These are phyloP conservation scores for Drosophila insularis DNA, from an alignment of 1,140 invertebrate species.

Conservation along the genomic window DNA sequence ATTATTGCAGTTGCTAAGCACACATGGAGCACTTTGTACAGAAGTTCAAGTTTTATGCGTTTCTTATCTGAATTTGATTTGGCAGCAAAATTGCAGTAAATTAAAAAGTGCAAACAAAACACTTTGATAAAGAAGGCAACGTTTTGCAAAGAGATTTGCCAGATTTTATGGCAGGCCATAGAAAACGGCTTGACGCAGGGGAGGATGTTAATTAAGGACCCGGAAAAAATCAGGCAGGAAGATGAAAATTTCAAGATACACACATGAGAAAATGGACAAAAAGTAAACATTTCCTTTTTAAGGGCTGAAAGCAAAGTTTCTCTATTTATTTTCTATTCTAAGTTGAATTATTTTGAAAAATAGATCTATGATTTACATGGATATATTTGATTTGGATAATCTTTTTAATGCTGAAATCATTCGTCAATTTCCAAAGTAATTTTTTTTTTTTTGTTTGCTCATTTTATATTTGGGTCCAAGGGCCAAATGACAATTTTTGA, in stretches of 20 bases:
- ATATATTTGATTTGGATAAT: no score
- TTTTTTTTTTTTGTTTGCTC: neutral
- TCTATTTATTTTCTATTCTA: no score
- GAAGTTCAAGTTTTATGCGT: conserved; percentile 62
- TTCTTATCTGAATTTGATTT: conserved; percentile 74
- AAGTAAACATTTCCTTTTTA: no score
- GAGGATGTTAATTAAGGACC: conserved; percentile 26
- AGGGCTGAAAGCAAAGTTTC: no score
- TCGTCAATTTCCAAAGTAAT: neutral
- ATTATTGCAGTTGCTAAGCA: conserved; percentile 68
- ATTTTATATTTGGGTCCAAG: neutral
- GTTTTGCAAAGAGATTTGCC: conserved; percentile 14
- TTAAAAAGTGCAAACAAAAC: conserved; percentile 80
- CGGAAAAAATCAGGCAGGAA: neutral
- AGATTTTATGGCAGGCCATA: conserved; percentile 48
- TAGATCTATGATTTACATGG: no score
- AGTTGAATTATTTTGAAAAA: no score
- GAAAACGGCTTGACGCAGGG: conserved; percentile 13
- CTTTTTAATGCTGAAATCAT: neutral
- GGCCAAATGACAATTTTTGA: conserved; percentile 24
- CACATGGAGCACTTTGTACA: conserved; percentile 7
- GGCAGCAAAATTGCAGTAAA: conserved; percentile 76
- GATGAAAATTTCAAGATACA: neutral
- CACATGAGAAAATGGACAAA: neutral
- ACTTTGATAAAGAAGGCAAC: conserved; percentile 56